Evolutionary conservation across 2,797 vertebrate genomes (phyloP), one percentile per base, ranked within the genome.

Genomic region (Malurus leucopterus): DNA sequence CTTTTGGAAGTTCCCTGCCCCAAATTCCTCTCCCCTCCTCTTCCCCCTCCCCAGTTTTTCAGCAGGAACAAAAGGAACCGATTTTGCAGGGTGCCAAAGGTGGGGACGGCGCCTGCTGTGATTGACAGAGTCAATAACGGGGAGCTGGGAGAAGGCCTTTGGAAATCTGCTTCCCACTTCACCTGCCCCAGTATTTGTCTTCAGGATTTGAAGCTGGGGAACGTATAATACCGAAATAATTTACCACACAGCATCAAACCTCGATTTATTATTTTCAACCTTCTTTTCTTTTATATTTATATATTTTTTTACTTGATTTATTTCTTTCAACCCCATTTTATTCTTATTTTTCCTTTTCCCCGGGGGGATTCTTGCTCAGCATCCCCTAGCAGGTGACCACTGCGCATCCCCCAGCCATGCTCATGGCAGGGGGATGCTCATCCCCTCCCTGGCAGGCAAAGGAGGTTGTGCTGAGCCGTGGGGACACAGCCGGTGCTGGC

Each of bases 1-100:
- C 87, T 95, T 95, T 95, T 94, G 91, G 95, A 95, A 95, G 94
- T 95, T 93, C 93, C 93, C 83, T 95, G 93, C 86, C 91, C 95
- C 91, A 94, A 93, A 96, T 95, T 94, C 78, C 84, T 82, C 46
- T 75, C 51, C 69, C 55, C 32, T 71, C 64, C 73, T 46, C 34
- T 51, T 14, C 18, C 11, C 19, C 23, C 40, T 15, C 27, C n/a
- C 19, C 17, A 14, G 50, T 54, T 79, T 58, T 68, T 26, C 54
- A 40, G 64, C 53, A 55, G 65, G 81, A 89, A 95, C 92, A 83
- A 91, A 91, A 89, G 84, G 73, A 73, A 11, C 34, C 7, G 86
- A 62, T 83, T 80, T 78, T 84, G 67, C 4, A 0, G 44, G 78
- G 86, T 90, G 72, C 21, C 36, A 73, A 61, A 85, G 91, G 92